These are phyloP conservation scores for Clistopyga incitator DNA, from an alignment of 2,888 invertebrate species.

Conservation along the genomic window DNA sequence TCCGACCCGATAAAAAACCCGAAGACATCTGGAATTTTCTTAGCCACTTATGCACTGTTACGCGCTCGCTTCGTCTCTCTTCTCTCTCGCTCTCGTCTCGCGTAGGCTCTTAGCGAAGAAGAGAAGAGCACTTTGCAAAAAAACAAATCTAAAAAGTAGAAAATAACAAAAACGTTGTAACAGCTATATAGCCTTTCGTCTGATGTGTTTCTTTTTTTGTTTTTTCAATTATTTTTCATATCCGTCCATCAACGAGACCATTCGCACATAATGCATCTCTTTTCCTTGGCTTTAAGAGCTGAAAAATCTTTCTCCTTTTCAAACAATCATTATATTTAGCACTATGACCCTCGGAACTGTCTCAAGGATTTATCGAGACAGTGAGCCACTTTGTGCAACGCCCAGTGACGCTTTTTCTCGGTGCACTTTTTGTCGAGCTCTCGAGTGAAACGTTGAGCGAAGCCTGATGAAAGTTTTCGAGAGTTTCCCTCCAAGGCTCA, in stretches of 20 bases:
- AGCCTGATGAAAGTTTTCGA: conserved; percentile 17
- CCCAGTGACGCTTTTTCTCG: conserved; percentile 11
- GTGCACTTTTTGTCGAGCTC: neutral
- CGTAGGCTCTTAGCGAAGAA: conserved; percentile 27
- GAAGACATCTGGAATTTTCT: conserved; percentile 72
- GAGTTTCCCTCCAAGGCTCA: conserved; percentile 62
- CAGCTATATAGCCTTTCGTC: conserved; percentile 18
- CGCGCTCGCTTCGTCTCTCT: conserved; percentile 34
- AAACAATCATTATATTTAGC: conserved; percentile 58
- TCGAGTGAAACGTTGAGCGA: conserved; percentile 8
- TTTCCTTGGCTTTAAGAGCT: neutral
- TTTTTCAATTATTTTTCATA: conserved; percentile 56
- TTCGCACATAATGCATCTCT: conserved; percentile 59
- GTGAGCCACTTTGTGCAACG: conserved; percentile 12
- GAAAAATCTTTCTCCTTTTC: conserved; percentile 25
- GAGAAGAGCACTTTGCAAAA: conserved; percentile 35
- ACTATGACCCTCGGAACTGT: conserved; percentile 30
- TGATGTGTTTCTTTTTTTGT: conserved; percentile 29
- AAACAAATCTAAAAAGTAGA: conserved; percentile 19
- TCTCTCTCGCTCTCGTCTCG: conserved; percentile 24
- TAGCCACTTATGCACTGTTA: conserved; percentile 62
- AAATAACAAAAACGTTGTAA: conserved; percentile 9
- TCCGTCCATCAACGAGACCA: conserved; percentile 61
- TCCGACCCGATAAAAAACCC: conserved; percentile 58
- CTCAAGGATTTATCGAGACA: conserved; percentile 46